These are phyloP conservation scores for Branchipolynoe longqiensis DNA, from an alignment of 2,888 invertebrate genomes.

Conservation along the genomic window DNA sequence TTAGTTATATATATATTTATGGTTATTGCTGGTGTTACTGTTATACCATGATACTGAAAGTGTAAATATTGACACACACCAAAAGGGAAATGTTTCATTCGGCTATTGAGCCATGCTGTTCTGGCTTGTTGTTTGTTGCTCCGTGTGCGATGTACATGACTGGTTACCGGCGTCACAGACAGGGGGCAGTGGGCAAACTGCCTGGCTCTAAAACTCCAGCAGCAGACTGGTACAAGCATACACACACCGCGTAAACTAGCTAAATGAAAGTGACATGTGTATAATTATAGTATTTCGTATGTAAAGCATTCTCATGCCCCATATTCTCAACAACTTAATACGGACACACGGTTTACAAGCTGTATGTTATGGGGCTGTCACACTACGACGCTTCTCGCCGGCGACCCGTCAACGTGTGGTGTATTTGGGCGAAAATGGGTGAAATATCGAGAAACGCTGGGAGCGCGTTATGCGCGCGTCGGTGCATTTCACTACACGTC, in stretches of 20 bases:
- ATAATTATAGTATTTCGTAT: slow-evolving; percentile 39
- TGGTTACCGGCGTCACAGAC: too few species aligned
- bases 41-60: slow-evolving; percentile 51
- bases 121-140: slow-evolving; percentile 54
- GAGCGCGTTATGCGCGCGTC: too few species aligned
- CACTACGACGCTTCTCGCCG: too few species aligned
- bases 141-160: slow-evolving; percentile 44
- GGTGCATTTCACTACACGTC: too few species aligned
- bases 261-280: slow-evolving; percentile 30
- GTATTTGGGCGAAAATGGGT: too few species aligned
- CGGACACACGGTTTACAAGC: slow-evolving; percentile 31
- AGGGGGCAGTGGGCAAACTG: too few species aligned
- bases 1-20: slow-evolving; percentile 39
- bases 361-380: slow-evolving; percentile 43
- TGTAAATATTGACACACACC: slow-evolving; percentile 56
- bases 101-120: slow-evolving; percentile 44
- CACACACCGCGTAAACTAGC: slow-evolving; percentile 44
- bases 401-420: too few species aligned
- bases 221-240: slow-evolving; percentile 37
- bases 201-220: too few species aligned
- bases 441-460: too few species aligned
- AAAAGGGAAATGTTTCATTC: slow-evolving; percentile 53
- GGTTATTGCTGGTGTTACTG: slow-evolving; percentile 43
- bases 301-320: slow-evolving; percentile 27
- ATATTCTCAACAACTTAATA: slow-evolving; percentile 1